Evolutionary conservation across 2,113 vertebrate genomes (phyloP).

Genomic region (Dunckerocampus dactyliophorus): DNA sequence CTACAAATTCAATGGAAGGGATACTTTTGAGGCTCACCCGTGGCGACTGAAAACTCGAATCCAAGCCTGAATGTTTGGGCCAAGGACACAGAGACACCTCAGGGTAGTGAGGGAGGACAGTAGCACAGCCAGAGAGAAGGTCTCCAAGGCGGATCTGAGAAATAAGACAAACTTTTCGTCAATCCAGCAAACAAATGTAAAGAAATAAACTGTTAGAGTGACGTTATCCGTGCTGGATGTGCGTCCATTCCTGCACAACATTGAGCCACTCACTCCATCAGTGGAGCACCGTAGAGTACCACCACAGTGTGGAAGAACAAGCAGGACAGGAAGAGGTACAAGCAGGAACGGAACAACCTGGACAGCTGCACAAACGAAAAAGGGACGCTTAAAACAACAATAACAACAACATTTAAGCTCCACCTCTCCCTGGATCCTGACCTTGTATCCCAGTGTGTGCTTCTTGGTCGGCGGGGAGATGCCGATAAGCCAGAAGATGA

Average conservation of each 20-base stretch:
- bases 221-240: not conserved
- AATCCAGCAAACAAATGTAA: too few relatives aligned
- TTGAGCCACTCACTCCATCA: constrained; percentile 86
- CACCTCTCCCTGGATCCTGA: not conserved
- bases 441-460: constrained; percentile 83
- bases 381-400: not conserved
- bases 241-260: not conserved
- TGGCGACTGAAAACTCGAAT: constrained; percentile 93
- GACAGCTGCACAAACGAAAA: constrained; percentile 75
- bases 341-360: constrained; percentile 81
- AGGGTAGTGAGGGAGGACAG: constrained; percentile 88
- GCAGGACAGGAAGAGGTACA: constrained; percentile 91
- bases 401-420: not conserved
- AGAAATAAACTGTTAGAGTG: not conserved
- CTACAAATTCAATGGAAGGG: not conserved
- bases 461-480: constrained; percentile 79
- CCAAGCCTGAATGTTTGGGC: constrained; percentile 92
- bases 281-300: constrained; percentile 91
- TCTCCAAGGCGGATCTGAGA: constrained; percentile 84
- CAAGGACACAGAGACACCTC: constrained; percentile 88
- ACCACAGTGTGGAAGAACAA: constrained; percentile 87
- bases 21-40: constrained; percentile 74
- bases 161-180: constrained; percentile 16
- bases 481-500: constrained; percentile 80
- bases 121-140: constrained; percentile 87